Base-by-base conservation (phyloP, 2,797 vertebrate genomes). In the Ctenopoma multispine region DNA sequence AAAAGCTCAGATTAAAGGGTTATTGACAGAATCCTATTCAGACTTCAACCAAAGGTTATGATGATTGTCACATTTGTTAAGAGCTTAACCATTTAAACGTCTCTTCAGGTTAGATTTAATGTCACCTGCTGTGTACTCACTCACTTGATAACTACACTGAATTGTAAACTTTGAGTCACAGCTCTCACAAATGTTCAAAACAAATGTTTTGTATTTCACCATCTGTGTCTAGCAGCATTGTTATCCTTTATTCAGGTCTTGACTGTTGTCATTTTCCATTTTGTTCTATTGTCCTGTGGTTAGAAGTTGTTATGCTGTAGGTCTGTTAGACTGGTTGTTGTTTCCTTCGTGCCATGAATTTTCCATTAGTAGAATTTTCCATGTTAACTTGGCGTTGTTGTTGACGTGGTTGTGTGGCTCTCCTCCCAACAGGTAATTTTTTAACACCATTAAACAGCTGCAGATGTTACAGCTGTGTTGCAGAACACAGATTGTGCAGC, bases 291-390 rank as follows among this genome's bases (percentile, higher is more conserved):
- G 72, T 54, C 48, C 53, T 62, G 11, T 73, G 74, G 55, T 56
- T 50, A 34, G 50, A 73, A 65, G 69, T 63, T 36, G 7, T 81
- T 80, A 50, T 36, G 50, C 46, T 57, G 49, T 12, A 41, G 14
- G 27, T 49, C 53, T 72, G 34, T 34, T 48, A 41, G 11, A 1
- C 50, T 47, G 59, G 36, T 75, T 85, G 67, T 84, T 84, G 68
- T 83, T 80, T 85, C 54, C 24, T 69, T 80, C 71, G 23, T 59
- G 71, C 48, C 9, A 60, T 41, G 78, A 78, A 84, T 90, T 94
- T 94, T 93, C 90, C 89, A 82, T 93, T 79, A 84, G 72, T 76
- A 84, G 43, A 79, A 82, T 92, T 93, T 93, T 93, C 92, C 91
- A 58, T 83, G 77, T 89, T 85, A 71, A 63, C 77, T 70, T 81